phyloP scores from a whole-genome alignment of 2,113 vertebrate species.

The Synodontis membranacea region DNA sequence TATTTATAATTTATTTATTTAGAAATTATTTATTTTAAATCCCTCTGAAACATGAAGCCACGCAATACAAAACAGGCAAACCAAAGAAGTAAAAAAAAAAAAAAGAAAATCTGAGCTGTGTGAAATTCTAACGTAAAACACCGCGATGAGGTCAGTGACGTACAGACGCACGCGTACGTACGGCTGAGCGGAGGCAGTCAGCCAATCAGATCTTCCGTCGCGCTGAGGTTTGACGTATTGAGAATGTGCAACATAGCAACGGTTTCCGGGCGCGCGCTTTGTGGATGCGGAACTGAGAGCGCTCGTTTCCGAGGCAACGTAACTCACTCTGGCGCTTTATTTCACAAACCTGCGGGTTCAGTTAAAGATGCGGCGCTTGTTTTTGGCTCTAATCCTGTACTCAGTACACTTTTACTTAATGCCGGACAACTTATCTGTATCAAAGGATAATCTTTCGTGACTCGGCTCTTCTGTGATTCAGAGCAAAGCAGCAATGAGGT shows the following conservation, averaged over 20 bases:
- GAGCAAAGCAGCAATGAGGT: background rate
- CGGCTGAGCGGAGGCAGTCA: background rate
- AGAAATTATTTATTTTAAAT: background rate
- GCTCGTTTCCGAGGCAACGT: conserved; percentile 3
- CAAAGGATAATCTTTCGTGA: conserved; percentile 22
- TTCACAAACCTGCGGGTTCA: background rate
- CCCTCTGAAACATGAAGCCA: background rate
- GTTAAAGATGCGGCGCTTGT: background rate
- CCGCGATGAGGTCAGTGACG: conserved; percentile 66
- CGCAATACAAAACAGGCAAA: background rate
- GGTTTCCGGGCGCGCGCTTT: background rate
- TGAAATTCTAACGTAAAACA: conserved; percentile 37
- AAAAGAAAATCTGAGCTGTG: background rate
- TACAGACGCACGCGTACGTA: conserved; percentile 69
- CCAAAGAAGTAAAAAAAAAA: background rate
- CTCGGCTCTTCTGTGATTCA: background rate
- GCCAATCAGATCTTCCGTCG: conserved; percentile 1
- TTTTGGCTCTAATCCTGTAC: background rate
- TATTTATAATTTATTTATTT: no score
- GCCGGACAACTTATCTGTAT: background rate
- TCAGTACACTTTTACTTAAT: background rate
- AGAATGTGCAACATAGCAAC: conserved; percentile 34
- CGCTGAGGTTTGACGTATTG: background rate
- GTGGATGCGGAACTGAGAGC: background rate
- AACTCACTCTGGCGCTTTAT: background rate